Base-by-base conservation (phyloP, 2,888 invertebrate genomes). In the Autographa pulchrina region DNA sequence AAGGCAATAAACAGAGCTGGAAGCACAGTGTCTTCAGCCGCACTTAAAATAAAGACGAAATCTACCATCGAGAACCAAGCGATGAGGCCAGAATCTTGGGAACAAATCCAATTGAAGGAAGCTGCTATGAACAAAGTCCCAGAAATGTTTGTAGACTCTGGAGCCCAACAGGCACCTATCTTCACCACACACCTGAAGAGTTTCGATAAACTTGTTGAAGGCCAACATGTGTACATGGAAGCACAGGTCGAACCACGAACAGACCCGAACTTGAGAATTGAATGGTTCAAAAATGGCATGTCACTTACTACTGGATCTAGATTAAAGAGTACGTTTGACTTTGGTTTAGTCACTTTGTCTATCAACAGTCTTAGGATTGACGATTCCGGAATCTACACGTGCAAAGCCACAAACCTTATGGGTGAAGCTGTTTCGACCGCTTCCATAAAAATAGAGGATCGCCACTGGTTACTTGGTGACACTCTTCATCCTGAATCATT, bases 361-460 rank as follows among this genome's bases (percentile, higher is more conserved):
- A 98, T 99, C 74, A 98, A 98, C 88, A 97, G 98, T 3, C 89
- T 99, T 59, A 97, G 99, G 84, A 97, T 97, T 63, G 99, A 99
- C 86, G 99, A 99, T 93, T 98, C 98, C 3, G 99, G 99, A 8
- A 98, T 99, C 84, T 99, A 99, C 90, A 99, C 99, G 1, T 99
- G 99, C 95, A 98, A 98, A 92, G 99, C 99, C 0, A 98, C 98
- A 14, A 99, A 99, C 91, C 96, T 98, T 77, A 97, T 98, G 71
- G 99, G 99, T 59, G 99, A 99, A 96, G 99, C 99, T 68, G 98
- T 99, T 20, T 99, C 99, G 1, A 99, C 99, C 0, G 97, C 98
- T 80, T 98, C 98, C 5, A 96, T 99, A 63, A 99, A 99, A 92
- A 98, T 99, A 87, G 98, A 97, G 95, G 98, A 98, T 89, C 97